Evolutionary conservation across 2,797 vertebrate genomes (phyloP), one percentile per base, ranked within the genome.

Genomic region (Psittacula echo): DNA sequence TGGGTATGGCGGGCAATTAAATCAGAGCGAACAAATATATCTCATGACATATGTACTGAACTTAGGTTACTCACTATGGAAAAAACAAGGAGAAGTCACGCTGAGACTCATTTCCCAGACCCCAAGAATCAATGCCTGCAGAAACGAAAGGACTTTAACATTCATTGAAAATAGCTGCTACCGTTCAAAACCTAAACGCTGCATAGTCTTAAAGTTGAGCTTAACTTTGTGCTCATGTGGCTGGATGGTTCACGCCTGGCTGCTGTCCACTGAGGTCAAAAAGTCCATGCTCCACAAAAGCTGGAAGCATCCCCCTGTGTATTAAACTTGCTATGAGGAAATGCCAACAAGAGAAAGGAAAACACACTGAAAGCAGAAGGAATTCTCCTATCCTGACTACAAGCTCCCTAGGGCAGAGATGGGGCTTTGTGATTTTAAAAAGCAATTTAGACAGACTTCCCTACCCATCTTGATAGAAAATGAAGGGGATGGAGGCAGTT

Each of bases 21-120:
- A 87, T 34, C n/a, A 39, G 56, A 94, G 41, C 2, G 65, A 90
- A 85, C 50, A 85, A 90, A 79, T 26, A 27, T 2, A 67, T 67
- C 48, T 80, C 65, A 24, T 21, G 72, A 70, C 26, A 29, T 17
- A 61, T 19, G 74, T 72, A 18, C 48, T 91, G 85, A 87, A 78
- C 56, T 71, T 27, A 1, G 29, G 45, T 39, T 72, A 21, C 47
- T 81, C n/a, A 6, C 70, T 51, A 8, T 42, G 5, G 78, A 84
- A 68, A 68, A 48, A 27, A 10, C 60, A 37, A 81, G 73, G 54
- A 79, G 81, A 80, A 90, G 61, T 58, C 91, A 24, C 5, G n/a
- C 94, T 87, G 87, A 53, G 91, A 91, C 67, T 90, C 87, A 83
- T 92, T 77, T 90, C n/a, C 24, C 61, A 87, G 62, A 44, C 58